Percentiles rank a stretch among this genome's conserved stretches.
Evolutionary conservation across 2,113 vertebrate genomes (phyloP).

Genomic region (Nettapus auritus): DNA sequence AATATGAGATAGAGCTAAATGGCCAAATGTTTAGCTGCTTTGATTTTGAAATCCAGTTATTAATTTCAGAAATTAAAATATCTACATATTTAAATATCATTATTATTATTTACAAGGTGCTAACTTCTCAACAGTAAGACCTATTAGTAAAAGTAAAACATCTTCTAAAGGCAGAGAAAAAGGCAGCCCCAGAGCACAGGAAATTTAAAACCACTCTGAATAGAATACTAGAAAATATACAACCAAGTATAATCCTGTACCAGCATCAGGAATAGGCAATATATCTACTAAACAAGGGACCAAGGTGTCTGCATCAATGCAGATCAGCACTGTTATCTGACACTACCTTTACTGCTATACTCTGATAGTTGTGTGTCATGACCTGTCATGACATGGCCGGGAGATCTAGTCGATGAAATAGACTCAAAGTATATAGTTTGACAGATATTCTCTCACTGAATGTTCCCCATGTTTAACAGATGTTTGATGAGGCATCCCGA

Average conservation of each 20-base stretch:
- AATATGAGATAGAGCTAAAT: not conserved
- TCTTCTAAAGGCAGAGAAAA: not conserved
- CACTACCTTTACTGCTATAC: not conserved
- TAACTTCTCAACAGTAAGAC: not conserved
- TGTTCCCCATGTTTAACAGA: not conserved
- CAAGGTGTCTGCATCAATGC: not conserved
- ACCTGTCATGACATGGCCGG: not conserved
- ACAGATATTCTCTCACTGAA: not conserved
- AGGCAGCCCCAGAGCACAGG: not conserved
- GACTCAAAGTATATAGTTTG: not conserved
- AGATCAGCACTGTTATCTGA: not conserved
- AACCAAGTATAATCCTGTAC: not conserved
- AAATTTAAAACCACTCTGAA: conserved; percentile 35
- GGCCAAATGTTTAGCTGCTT: not conserved
- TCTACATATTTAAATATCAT: not conserved
- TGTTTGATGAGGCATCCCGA: not conserved
- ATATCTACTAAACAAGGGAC: not conserved
- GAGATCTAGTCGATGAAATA: not conserved
- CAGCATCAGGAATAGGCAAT: not conserved
- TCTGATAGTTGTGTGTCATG: not conserved
- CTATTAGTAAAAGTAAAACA: not conserved
- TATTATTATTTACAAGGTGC: not conserved
- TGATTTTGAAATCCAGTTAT: not conserved
- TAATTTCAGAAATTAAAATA: not conserved
- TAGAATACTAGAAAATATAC: not conserved